Base-by-base conservation (phyloP, 2,888 invertebrate genomes). In the Agrotis segetum region DNA sequence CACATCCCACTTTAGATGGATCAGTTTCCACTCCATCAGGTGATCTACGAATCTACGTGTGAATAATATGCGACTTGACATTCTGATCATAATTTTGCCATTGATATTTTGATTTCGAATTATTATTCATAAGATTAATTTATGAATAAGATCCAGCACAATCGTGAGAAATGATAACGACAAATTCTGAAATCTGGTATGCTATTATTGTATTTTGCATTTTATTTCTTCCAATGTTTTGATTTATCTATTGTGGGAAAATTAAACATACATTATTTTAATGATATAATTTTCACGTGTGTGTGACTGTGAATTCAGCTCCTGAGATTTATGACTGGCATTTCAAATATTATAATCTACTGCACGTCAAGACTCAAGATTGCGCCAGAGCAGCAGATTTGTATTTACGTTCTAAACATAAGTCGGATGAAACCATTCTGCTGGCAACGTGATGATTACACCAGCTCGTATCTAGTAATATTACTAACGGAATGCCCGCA, bases 351-450 rank as follows among this genome's bases (percentile, higher is more conserved):
- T 65, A 56, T 72, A 71, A 71, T 73, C 66, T 73, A 58, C 52
- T 67, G 69, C 68, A 72, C 77, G 40, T 75, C 56, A 60, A 68
- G 56, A 82, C 24, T 67, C 56, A 67, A 63, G 56, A 70, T 75
- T 70, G 62, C 71, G 74, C 67, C 62, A 74, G 61, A 58, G 67
- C 61, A 67, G 11, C 63, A 65, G 75, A 61, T 77, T 81, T 68
- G 61, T 81, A 56, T 84, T 77, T 76, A 75, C 64, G 63, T 79
- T 79, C 74, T 67, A 81, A 71, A 76, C 74, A 79, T 73, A 82
- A 71, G 65, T 82, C 61, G 59, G 70, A 71, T 74, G 65, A 76
- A 73, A 77, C 71, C 50, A 75, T 82, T 74, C 49, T 69, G 65
- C 67, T 75, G 61, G 63, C 73, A 70, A 24, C 59, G 71, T 65